Evolutionary conservation across 2,888 invertebrate genomes (phyloP).

Genomic region (Allygus modestus): DNA sequence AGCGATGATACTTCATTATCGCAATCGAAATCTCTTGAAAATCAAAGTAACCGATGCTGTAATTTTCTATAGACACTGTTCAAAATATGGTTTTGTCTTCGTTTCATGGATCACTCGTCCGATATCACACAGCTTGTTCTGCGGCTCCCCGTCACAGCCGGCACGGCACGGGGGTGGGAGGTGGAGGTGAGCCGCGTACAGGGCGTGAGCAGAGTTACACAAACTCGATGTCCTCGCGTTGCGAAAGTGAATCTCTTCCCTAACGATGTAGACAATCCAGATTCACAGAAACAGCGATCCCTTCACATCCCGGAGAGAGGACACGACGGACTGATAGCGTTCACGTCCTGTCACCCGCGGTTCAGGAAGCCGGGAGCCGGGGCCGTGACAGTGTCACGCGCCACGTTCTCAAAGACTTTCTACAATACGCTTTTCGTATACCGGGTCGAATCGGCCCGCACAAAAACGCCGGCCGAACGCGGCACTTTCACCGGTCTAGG

Average conservation of each 20-base stretch:
- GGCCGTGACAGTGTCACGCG: neutral
- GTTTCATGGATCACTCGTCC: no score
- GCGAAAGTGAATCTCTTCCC: neutral
- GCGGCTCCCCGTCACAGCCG: no score
- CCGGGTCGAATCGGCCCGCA: conserved; percentile 34
- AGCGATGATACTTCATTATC: no score
- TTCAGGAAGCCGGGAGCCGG: neutral
- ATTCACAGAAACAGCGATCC: conserved; percentile 6
- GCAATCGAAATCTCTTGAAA: no score
- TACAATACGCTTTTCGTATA: neutral
- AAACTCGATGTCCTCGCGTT: no score
- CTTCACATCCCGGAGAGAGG: conserved; percentile 1
- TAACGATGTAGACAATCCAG: conserved; percentile 20
- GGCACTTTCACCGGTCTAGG: conserved; percentile 22
- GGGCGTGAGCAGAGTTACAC: neutral
- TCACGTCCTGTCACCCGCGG: neutral
- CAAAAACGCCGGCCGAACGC: conserved; percentile 12
- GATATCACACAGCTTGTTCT: no score
- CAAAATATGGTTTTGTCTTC: no score
- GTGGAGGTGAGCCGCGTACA: neutral
- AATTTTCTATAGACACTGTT: no score
- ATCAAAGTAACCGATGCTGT: no score
- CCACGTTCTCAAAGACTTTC: neutral
- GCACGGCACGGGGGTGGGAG: neutral
- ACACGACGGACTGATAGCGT: neutral